Percentiles rank a stretch among this genome's conserved stretches.
Evolutionary conservation across 2,113 vertebrate genomes (phyloP).

Genomic region (Channa argus): DNA sequence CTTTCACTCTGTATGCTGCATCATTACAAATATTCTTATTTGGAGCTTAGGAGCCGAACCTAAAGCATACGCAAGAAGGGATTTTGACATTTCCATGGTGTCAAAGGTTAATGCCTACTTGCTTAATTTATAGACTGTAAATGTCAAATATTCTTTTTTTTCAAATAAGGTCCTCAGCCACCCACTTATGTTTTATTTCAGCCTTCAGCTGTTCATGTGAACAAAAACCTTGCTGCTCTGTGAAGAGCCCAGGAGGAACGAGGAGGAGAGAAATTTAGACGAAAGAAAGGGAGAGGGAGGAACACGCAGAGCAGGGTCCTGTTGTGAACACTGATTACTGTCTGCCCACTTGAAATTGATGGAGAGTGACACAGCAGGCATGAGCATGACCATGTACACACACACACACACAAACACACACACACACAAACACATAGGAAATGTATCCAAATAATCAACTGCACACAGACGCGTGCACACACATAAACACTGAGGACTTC

Average conservation of each 20-base stretch:
- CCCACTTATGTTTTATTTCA: slow-evolving; percentile 14
- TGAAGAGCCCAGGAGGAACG: slow-evolving; percentile 8
- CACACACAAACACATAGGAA: slow-evolving; percentile 18
- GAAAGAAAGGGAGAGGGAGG: slow-evolving; percentile 59
- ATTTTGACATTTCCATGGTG: slow-evolving; percentile 10
- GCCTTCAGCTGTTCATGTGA: slow-evolving; percentile 17
- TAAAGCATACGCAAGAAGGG: background rate
- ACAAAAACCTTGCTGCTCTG: slow-evolving; percentile 29
- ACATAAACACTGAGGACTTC: slow-evolving; percentile 3
- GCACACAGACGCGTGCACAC: slow-evolving; percentile 5
- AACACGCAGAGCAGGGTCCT: slow-evolving; percentile 61
- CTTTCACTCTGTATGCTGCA: no score
- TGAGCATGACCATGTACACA: slow-evolving; percentile 16
- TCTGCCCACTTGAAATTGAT: slow-evolving; percentile 79
- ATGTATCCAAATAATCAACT: background rate
- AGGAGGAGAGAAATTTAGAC: slow-evolving; percentile 65
- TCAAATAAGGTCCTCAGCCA: slow-evolving; percentile 11
- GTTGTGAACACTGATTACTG: slow-evolving; percentile 81
- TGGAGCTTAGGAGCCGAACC: background rate
- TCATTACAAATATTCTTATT: background rate
- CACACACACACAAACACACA: slow-evolving; percentile 21
- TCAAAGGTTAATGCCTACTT: slow-evolving; percentile 10
- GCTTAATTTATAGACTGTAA: slow-evolving; percentile 30
- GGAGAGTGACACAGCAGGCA: slow-evolving; percentile 70
- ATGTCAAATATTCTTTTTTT: background rate